Evolutionary conservation across 2,888 invertebrate species (phyloP).

Genomic region (Dioctria linearis): DNA sequence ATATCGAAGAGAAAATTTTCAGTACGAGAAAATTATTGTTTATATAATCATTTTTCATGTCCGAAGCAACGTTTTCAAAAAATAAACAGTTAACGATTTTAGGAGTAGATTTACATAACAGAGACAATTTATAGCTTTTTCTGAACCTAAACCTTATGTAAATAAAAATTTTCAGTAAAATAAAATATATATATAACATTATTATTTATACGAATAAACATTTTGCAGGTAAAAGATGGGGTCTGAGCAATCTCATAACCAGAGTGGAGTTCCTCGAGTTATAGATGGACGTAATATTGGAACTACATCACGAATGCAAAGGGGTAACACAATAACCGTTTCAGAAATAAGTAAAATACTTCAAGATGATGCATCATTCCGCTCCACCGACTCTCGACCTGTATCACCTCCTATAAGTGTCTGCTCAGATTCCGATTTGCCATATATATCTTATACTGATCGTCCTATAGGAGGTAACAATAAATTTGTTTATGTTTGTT

Average conservation of each 20-base stretch:
- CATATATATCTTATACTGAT: slow-evolving; percentile 93
- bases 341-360: slow-evolving; percentile 62
- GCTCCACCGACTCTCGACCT: slow-evolving; percentile 71
- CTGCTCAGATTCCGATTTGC: slow-evolving; percentile 90
- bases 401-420: slow-evolving; percentile 90
- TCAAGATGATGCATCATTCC: slow-evolving; percentile 66
- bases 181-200: no score
- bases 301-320: slow-evolving; percentile 66
- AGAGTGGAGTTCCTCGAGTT: slow-evolving; percentile 61
- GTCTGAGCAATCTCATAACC: slow-evolving; percentile 77
- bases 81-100: no score
- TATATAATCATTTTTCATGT: no score
- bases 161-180: no score
- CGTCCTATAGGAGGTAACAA: slow-evolving; percentile 84
- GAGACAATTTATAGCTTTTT: no score
- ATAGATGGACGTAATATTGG: slow-evolving; percentile 24
- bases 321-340: slow-evolving; percentile 73
- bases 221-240: slow-evolving; percentile 71
- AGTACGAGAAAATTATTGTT: no score
- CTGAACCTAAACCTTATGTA: no score
- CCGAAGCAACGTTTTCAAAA: no score
- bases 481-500: background rate
- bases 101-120: no score
- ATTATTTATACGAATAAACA: no score
- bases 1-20: no score